Evolutionary conservation across 2,888 invertebrate species (phyloP).

Genomic region (Pediacus dermestoides): DNA sequence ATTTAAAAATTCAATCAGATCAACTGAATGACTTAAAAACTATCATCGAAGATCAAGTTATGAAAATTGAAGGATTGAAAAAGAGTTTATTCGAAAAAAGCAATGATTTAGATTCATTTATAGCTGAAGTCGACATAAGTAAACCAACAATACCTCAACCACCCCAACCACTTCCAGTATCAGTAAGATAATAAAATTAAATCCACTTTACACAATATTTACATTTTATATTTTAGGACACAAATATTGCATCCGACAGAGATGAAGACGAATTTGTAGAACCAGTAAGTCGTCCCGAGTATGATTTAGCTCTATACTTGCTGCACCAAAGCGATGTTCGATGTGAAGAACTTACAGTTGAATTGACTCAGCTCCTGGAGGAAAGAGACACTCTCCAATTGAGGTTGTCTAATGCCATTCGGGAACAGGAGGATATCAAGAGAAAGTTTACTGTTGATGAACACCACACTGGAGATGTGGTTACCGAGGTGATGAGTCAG

Average conservation of each 20-base stretch:
- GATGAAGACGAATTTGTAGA: constrained; percentile 34
- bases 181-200: too few relatives aligned
- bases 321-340: constrained; percentile 82
- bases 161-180: constrained; percentile 14
- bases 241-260: too few relatives aligned
- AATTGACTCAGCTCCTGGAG: constrained; percentile 76
- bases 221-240: too few relatives aligned
- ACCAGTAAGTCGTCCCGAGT: constrained; percentile 56
- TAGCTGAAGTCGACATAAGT: constrained; percentile 45
- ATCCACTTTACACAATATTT: too few relatives aligned
- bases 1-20: too few relatives aligned
- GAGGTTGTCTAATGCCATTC: constrained; percentile 74
- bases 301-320: constrained; percentile 79
- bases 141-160: constrained; percentile 26
- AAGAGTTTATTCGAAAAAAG: constrained; percentile 62
- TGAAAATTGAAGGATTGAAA: constrained; percentile 70
- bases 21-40: constrained; percentile 58
- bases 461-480: too few relatives aligned
- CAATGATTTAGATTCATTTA: constrained; percentile 55
- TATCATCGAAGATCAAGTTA: constrained; percentile 65
- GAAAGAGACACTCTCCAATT: constrained; percentile 83
- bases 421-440: constrained; percentile 65
- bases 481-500: too few relatives aligned
- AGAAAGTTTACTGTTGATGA: constrained; percentile 35
- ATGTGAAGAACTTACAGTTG: constrained; percentile 81